Base-by-base conservation (phyloP, 2,113 vertebrate species). In the Camelus dromedarius region DNA sequence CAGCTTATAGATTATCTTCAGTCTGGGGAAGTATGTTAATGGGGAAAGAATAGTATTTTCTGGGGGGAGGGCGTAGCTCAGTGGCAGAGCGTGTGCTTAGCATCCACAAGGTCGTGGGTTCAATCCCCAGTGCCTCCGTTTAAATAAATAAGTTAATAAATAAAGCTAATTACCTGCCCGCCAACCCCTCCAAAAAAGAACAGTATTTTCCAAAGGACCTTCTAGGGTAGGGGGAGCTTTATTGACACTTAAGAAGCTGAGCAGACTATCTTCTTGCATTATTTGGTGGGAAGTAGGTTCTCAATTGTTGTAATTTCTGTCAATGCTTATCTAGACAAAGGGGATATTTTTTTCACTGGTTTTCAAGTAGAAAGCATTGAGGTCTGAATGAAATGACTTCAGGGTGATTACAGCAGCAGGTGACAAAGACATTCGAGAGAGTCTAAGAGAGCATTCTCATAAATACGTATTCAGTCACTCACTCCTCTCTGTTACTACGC, bases 391-490 rank as follows among this genome's bases (percentile, higher is more conserved):
- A 76, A 48, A 10, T 0, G 12, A 75, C 56, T 35, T 52, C 60
- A 14, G 12, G 8, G 3, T 7, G 16, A 16, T 16, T 19, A 11
- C 0, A 24, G 12, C 0, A 6, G 16, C 10, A 64, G 18, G 22
- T 35, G 16, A 3, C 14, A 10, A 12, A 52, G 50, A 54, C 7
- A n/a, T 72, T 12, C 4, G 8, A 9, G 3, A 32, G 48, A 4
- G 8, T 42, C 48, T 46, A 46, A 46, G 38, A 79, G 32, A 2
- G 7, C 6, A 8, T 32, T 42, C 6, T 14, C 2, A 3, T 0
- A 42, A 30, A 28, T 10, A 28, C 0, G 22, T 0, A 0, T 18
- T 6, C 0, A 9, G 0, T 9, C 30, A 13, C 52, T 2, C 8
- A 7, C 6, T 3, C 4, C 10, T 22, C 5, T 9, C 19, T 5